Conservation (phyloP, 2,888 invertebrate genomes). For the Catocala nupta region DNA sequence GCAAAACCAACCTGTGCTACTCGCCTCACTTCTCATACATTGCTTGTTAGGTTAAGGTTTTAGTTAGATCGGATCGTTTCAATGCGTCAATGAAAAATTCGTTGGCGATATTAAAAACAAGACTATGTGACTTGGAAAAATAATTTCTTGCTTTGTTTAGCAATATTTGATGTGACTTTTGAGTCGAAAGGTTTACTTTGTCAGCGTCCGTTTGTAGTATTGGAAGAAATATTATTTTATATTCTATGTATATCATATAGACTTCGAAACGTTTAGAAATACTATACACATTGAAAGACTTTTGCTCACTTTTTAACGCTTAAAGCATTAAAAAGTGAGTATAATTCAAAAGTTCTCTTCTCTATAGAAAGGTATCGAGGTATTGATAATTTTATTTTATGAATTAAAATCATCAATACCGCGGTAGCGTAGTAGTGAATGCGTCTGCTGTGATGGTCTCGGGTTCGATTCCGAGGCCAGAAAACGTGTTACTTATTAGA, state of each 20-base stretch:
- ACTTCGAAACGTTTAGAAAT: constrained; percentile 3
- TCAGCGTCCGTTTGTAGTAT: constrained; percentile 51
- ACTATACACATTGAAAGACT: no score
- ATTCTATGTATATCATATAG: constrained; percentile 27
- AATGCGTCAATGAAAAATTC: constrained; percentile 44
- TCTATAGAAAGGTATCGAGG: no score
- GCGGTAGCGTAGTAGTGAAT: no score
- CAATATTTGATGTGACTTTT: constrained; percentile 61
- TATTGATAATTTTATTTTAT: no score
- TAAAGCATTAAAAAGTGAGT: no score
- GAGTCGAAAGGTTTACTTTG: constrained; percentile 61
- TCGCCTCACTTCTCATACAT: constrained; percentile 45
- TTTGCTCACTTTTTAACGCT: no score
- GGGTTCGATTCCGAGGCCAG: no score
- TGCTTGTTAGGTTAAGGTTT: constrained; percentile 29
- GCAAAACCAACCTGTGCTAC: constrained; percentile 56
- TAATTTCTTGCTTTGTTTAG: constrained; percentile 67
- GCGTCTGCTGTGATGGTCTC: no score
- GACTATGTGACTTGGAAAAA: constrained; percentile 52
- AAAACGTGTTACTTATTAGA: no score
- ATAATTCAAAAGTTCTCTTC: no score
- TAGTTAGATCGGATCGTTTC: constrained; percentile 1
- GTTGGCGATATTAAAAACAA: constrained; percentile 13
- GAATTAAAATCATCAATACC: no score
- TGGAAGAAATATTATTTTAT: constrained; percentile 40